Percentiles rank a stretch among this genome's conserved stretches.
Conservation (phyloP, 1,140 invertebrate species). For the Oryzaephilus surinamensis region DNA sequence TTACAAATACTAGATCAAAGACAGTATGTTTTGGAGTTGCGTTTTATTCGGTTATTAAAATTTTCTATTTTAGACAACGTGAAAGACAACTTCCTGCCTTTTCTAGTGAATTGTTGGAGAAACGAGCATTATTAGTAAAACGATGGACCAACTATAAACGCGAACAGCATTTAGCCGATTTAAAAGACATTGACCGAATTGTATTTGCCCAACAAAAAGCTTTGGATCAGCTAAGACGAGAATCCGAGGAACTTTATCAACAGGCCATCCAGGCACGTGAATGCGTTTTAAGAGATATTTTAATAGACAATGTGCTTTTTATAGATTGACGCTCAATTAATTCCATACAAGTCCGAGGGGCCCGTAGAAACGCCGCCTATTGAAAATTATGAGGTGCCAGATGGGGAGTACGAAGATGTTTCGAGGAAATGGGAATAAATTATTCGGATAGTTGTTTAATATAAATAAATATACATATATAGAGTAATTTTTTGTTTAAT, state of each 20-base stretch:
- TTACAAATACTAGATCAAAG: slow-evolving; percentile 51
- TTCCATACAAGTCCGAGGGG: slow-evolving; percentile 56
- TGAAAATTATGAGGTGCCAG: slow-evolving; percentile 60
- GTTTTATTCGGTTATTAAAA: slow-evolving; percentile 6
- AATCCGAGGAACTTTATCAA: slow-evolving; percentile 72
- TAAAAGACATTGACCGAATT: slow-evolving; percentile 57
- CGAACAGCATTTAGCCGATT: slow-evolving; percentile 48
- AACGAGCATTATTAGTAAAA: slow-evolving; percentile 50
- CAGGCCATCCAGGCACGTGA: slow-evolving; percentile 61
- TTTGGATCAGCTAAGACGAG: slow-evolving; percentile 59
- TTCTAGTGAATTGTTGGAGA: slow-evolving; percentile 41
- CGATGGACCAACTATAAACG: slow-evolving; percentile 62
- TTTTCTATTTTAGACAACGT: slow-evolving; percentile 40
- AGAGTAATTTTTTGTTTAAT: too few species aligned
- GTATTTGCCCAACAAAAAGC: slow-evolving; percentile 61
- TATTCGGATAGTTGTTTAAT: too few species aligned
- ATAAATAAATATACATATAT: too few species aligned
- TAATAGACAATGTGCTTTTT: slow-evolving; percentile 22
- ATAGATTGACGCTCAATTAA: slow-evolving; percentile 55
- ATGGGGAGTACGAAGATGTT: slow-evolving; percentile 77
- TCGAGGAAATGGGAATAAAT: slow-evolving; percentile 66
- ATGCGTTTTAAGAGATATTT: not conserved
- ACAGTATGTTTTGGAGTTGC: slow-evolving; percentile 38
- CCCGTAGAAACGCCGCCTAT: slow-evolving; percentile 70
- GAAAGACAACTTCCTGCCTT: slow-evolving; percentile 37